A percentile compares a stretch with the other conserved stretches of the same genome.
Conservation (phyloP, 1,140 invertebrate species). For the Bombus pyrosoma region DNA sequence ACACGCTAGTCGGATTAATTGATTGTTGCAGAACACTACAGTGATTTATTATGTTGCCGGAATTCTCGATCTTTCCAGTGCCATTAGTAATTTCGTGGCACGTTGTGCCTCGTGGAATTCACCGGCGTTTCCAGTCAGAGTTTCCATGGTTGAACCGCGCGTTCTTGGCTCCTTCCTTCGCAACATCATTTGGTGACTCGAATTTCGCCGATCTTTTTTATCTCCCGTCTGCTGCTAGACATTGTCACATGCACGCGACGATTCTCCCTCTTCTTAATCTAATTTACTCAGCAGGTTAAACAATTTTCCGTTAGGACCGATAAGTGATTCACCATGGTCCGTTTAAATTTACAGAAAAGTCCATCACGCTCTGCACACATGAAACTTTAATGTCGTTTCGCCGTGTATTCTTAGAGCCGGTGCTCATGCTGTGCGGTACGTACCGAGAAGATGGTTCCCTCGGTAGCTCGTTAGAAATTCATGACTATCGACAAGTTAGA, state of each 20-base stretch:
- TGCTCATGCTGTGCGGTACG: background rate
- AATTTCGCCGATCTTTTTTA: background rate
- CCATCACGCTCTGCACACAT: constrained; percentile 34
- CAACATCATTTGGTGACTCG: constrained; percentile 14
- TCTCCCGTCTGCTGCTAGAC: no score
- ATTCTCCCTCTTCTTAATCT: background rate
- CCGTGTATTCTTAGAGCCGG: constrained; percentile 2
- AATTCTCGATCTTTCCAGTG: constrained; percentile 34
- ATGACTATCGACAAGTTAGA: constrained; percentile 37
- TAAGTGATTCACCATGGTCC: constrained; percentile 27
- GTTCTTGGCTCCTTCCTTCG: background rate
- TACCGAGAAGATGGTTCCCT: background rate
- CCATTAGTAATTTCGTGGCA: constrained; percentile 29
- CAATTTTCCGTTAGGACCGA: constrained; percentile 22
- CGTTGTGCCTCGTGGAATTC: background rate
- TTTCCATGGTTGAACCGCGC: background rate
- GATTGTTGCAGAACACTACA: constrained; percentile 35
- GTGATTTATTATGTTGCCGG: constrained; percentile 47
- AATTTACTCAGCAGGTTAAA: constrained; percentile 30
- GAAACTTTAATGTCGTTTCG: constrained; percentile 32
- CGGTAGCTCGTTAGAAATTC: constrained; percentile 35
- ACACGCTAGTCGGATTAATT: constrained; percentile 39
- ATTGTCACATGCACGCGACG: background rate
- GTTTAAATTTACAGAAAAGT: constrained; percentile 50
- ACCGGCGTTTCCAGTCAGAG: background rate